Evolutionary conservation across 2,797 vertebrate species (phyloP).

Genomic region (Enteromius unitaeniatus): DNA sequence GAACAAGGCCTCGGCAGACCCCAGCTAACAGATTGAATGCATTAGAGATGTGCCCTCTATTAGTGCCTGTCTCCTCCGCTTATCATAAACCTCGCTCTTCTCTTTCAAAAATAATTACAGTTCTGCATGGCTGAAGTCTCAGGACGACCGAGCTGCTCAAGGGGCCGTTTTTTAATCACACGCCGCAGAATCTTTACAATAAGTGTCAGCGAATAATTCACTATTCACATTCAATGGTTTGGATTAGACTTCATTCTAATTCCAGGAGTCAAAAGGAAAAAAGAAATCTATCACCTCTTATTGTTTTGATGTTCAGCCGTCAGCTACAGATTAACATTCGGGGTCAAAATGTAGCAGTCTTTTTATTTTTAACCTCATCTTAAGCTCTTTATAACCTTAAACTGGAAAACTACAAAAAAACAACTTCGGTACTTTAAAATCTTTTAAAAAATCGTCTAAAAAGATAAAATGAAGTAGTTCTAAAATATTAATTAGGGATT

Average conservation of each 20-base stretch:
- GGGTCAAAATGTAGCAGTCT: background rate
- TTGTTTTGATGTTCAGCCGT: background rate
- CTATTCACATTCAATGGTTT: conserved; percentile 46
- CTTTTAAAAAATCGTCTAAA: background rate
- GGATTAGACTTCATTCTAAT: conserved; percentile 40
- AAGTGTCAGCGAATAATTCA: conserved; percentile 35
- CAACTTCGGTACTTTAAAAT: background rate
- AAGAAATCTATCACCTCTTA: background rate
- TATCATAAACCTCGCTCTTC: conserved; percentile 80
- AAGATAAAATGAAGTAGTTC: background rate
- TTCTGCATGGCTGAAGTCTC: conserved; percentile 81
- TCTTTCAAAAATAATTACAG: conserved; percentile 84
- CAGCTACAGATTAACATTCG: background rate
- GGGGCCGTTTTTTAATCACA: conserved; percentile 75
- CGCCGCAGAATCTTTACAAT: conserved; percentile 51
- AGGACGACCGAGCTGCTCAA: conserved; percentile 73
- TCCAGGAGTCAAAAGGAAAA: conserved; percentile 25
- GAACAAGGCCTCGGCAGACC: conserved; percentile 65
- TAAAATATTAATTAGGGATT: background rate
- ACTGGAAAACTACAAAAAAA: background rate
- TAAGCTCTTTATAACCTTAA: background rate
- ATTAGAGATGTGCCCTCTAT: conserved; percentile 63
- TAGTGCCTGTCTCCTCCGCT: conserved; percentile 73
- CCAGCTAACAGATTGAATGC: conserved; percentile 67
- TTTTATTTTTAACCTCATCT: background rate